Conservation (phyloP, 2,113 vertebrate species). For the Gasterosteus nipponicus region DNA sequence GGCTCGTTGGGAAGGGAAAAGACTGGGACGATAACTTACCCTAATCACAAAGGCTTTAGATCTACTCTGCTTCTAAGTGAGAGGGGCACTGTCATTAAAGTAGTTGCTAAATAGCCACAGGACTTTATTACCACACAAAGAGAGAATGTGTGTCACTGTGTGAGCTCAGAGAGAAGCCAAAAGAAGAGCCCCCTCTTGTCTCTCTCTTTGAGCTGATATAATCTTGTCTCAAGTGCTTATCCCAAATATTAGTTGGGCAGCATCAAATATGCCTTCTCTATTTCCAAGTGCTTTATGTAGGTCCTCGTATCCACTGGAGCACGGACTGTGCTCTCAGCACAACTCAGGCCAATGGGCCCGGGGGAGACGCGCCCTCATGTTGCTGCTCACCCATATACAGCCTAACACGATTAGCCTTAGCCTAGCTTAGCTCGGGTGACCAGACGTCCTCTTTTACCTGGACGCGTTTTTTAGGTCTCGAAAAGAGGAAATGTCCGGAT, state of each 20-base stretch:
- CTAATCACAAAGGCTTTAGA: slow-evolving; percentile 64
- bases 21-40: background rate
- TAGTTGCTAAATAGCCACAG: slow-evolving; percentile 29
- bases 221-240: background rate
- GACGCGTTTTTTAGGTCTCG: too few species aligned
- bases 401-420: too few species aligned
- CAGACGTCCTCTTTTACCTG: too few species aligned
- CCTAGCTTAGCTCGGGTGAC: too few species aligned
- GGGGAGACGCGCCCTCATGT: too few species aligned
- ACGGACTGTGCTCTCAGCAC: slow-evolving; percentile 20
- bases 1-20: slow-evolving; percentile 11
- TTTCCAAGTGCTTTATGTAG: background rate
- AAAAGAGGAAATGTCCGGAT: too few species aligned
- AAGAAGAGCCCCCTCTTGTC: background rate
- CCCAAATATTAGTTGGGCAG: background rate
- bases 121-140: slow-evolving; percentile 40
- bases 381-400: too few species aligned
- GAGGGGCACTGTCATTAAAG: slow-evolving; percentile 63
- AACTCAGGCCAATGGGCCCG: slow-evolving; percentile 20
- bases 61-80: slow-evolving; percentile 45
- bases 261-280: background rate
- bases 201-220: background rate
- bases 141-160: slow-evolving; percentile 1
- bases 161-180: background rate
- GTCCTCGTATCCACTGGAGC: background rate